These are phyloP conservation scores for Phyto melanocephala DNA, from an alignment of 2,888 invertebrate genomes.

Conservation along the genomic window DNA sequence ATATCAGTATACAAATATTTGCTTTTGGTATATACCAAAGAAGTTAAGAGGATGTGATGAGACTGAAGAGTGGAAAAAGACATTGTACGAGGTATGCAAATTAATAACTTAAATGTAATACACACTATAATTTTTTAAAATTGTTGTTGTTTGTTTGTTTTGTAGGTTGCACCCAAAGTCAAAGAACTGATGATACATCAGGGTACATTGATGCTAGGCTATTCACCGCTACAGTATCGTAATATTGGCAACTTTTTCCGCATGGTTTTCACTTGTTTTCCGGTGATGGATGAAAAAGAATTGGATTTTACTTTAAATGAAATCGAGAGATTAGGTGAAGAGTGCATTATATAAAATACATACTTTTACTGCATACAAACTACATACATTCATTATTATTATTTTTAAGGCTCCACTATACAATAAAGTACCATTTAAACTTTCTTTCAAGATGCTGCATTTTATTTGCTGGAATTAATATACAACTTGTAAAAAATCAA, in stretches of 20 bases:
- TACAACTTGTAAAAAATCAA: slow-evolving; percentile 10
- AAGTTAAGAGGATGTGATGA: slow-evolving; percentile 78
- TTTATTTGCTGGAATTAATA: neutral
- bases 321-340: slow-evolving; percentile 83
- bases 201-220: slow-evolving; percentile 87
- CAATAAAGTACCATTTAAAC: neutral
- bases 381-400: too few species aligned
- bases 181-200: slow-evolving; percentile 84
- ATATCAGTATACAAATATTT: slow-evolving; percentile 89
- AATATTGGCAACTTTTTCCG: slow-evolving; percentile 87
- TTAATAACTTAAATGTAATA: neutral
- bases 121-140: neutral
- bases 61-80: slow-evolving; percentile 80
- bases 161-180: slow-evolving; percentile 83
- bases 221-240: slow-evolving; percentile 83
- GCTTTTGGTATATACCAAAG: slow-evolving; percentile 91
- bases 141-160: slow-evolving; percentile 54
- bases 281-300: slow-evolving; percentile 81
- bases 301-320: slow-evolving; percentile 83
- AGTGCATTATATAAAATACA: slow-evolving; percentile 63
- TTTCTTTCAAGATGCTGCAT: neutral
- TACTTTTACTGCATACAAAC: neutral
- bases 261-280: slow-evolving; percentile 87
- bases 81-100: slow-evolving; percentile 77
- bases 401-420: neutral